Percentiles rank a stretch among this genome's conserved stretches.
Evolutionary conservation across 2,113 vertebrate species (phyloP).

Genomic region (Burhinus oedicnemus): DNA sequence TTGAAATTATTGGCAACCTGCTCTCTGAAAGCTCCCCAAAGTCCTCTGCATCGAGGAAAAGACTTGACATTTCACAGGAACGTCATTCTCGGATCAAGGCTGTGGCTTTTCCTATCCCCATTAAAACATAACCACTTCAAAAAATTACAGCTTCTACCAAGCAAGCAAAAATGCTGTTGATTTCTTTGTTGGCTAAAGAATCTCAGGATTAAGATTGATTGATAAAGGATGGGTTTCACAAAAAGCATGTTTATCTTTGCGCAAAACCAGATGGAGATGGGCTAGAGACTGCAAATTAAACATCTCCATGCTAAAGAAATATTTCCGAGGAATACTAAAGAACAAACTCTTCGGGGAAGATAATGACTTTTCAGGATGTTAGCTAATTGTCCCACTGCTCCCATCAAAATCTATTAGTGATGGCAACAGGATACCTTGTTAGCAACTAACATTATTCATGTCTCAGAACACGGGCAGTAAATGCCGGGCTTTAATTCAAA

Average conservation of each 20-base stretch:
- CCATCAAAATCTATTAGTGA: not conserved
- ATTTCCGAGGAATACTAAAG: not conserved
- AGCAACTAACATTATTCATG: not conserved
- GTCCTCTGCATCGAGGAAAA: not conserved
- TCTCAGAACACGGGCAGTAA: not conserved
- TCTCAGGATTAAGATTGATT: not conserved
- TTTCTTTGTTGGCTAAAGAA: not conserved
- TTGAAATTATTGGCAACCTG: not conserved
- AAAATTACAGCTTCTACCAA: not conserved
- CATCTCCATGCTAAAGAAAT: not conserved
- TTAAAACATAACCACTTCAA: not conserved
- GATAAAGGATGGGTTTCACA: not conserved
- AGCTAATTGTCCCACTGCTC: conserved; percentile 6
- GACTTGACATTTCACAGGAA: not conserved
- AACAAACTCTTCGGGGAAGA: not conserved
- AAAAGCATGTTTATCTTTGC: not conserved
- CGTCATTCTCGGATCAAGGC: not conserved
- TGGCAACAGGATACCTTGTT: not conserved
- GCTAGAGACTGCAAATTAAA: not conserved
- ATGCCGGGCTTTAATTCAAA: not conserved
- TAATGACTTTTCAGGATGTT: conserved; percentile 30
- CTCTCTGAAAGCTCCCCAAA: not conserved
- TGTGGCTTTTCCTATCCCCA: not conserved
- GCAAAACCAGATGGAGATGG: not conserved
- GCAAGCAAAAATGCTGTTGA: not conserved